Conservation (phyloP, 1,140 invertebrate genomes). For the Andrena cerasifolii region DNA sequence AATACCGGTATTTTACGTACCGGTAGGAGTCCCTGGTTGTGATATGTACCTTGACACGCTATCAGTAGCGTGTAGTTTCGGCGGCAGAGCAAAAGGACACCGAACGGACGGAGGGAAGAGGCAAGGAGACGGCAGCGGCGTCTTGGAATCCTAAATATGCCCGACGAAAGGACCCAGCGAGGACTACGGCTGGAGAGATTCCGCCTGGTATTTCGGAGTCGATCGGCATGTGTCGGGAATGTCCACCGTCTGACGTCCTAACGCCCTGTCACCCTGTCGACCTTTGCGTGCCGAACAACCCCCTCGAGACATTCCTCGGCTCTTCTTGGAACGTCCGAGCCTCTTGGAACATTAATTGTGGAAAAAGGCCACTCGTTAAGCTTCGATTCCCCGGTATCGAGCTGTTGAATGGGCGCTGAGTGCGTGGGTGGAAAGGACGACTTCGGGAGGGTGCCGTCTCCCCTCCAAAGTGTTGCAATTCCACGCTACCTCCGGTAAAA, state of each 20-base stretch:
- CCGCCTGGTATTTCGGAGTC: conserved; percentile 52
- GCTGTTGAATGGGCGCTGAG: conserved; percentile 13
- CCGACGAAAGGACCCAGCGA: conserved; percentile 42
- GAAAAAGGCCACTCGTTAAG: conserved; percentile 43
- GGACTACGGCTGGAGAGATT: conserved; percentile 49
- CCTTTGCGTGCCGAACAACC: conserved; percentile 59
- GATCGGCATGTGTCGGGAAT: conserved; percentile 74
- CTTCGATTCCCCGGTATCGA: conserved; percentile 24
- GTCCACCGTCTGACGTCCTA: conserved; percentile 74
- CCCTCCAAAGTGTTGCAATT: too few relatives aligned
- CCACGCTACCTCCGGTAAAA: too few relatives aligned
- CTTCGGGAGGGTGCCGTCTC: background rate
- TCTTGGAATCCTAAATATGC: conserved; percentile 72
- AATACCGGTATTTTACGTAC: too few relatives aligned
- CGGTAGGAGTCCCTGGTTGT: background rate
- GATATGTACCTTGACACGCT: background rate
- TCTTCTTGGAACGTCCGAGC: conserved; percentile 25
- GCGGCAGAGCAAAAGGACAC: conserved; percentile 23
- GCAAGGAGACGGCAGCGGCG: conserved; percentile 39
- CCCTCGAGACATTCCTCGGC: conserved; percentile 58
- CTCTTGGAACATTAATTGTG: conserved; percentile 49
- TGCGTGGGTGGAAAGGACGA: conserved; percentile 16
- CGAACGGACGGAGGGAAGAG: conserved; percentile 2
- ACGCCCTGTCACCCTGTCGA: conserved; percentile 71
- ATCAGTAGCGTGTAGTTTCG: conserved; percentile 41